These are phyloP conservation scores for Gymnosoma rotundatum DNA, from an alignment of 2,888 invertebrate genomes.

Conservation along the genomic window DNA sequence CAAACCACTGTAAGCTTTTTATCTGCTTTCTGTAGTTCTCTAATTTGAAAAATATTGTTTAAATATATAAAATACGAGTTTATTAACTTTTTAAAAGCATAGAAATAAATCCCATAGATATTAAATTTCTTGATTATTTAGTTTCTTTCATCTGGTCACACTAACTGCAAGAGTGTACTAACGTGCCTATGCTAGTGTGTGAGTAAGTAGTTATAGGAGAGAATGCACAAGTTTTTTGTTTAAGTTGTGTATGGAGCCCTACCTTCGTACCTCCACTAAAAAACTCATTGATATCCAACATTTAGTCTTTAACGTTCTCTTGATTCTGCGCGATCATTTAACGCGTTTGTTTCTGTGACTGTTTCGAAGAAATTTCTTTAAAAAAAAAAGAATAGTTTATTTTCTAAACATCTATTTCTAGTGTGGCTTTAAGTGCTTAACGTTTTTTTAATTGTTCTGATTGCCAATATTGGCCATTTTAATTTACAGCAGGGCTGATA, in stretches of 20 bases:
- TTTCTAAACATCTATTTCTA: not conserved
- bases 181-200: not conserved
- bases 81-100: no score
- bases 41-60: no score
- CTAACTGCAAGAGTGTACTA: not conserved
- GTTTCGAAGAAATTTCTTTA: constrained; percentile 28
- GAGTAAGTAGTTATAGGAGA: constrained; percentile 28
- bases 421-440: constrained; percentile 35
- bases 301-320: constrained; percentile 81
- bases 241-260: constrained; percentile 55
- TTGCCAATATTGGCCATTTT: constrained; percentile 19
- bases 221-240: constrained; percentile 28
- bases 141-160: no score
- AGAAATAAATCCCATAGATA: no score
- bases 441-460: constrained; percentile 26
- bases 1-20: no score
- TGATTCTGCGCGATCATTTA: constrained; percentile 80
- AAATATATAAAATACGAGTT: no score
- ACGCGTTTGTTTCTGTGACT: constrained; percentile 54
- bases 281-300: constrained; percentile 68
- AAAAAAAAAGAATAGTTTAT: constrained; percentile 26
- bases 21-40: no score
- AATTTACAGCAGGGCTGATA: constrained; percentile 8
- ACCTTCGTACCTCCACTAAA: constrained; percentile 65
- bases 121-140: no score